Conservation (phyloP, 64 coral and sea anemone species). For the Exaiptasia diaphana region DNA sequence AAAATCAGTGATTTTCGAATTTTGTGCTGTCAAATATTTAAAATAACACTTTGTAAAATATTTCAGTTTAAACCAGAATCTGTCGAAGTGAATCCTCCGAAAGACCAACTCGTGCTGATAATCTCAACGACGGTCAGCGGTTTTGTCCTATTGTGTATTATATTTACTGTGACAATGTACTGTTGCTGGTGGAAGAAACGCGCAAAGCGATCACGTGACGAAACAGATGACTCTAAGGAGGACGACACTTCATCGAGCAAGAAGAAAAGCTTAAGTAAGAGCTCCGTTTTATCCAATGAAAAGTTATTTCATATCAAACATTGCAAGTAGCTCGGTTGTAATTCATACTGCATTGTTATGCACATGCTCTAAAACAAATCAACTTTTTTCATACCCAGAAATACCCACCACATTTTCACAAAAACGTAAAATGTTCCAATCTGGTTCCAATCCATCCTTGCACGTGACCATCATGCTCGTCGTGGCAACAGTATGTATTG, state of each 20-base stretch:
- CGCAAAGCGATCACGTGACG: not conserved
- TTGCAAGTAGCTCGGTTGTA: too few relatives aligned
- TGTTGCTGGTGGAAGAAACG: slow-evolving; percentile 62
- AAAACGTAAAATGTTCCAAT: not conserved
- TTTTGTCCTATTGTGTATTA: slow-evolving; percentile 16
- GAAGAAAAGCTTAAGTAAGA: not conserved
- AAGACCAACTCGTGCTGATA: slow-evolving; percentile 20
- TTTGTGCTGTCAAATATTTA: not conserved
- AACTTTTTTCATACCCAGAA: not conserved
- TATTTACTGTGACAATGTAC: slow-evolving; percentile 9
- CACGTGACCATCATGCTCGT: not conserved
- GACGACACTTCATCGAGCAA: not conserved
- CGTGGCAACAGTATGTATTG: slow-evolving; percentile 1
- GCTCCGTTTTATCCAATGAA: not conserved
- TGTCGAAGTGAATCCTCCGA: not conserved
- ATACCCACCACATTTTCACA: not conserved
- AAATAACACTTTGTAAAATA: not conserved
- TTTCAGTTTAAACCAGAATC: not conserved
- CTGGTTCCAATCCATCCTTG: not conserved
- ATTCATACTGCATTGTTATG: not conserved
- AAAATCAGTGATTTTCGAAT: too few relatives aligned
- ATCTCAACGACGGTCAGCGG: not conserved
- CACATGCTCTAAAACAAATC: not conserved
- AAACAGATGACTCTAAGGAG: not conserved
- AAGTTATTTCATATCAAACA: too few relatives aligned